phyloP scores from a whole-genome alignment of 1,140 invertebrate genomes.

The Geopemphigus sp. region DNA sequence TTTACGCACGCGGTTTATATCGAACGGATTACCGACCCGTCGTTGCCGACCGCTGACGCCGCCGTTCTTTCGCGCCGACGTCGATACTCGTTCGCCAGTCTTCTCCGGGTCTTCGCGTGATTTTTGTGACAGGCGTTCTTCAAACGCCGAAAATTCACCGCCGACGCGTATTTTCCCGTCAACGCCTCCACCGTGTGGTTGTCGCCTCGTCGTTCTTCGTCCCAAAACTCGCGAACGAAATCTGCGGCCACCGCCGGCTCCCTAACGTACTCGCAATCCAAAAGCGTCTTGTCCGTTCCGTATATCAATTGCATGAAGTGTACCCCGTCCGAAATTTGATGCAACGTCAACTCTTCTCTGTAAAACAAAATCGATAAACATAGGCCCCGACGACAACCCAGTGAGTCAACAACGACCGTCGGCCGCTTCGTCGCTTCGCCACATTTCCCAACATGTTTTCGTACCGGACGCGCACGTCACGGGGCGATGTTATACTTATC shows the following conservation, averaged over 20 bases:
- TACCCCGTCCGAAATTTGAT: slow-evolving; percentile 65
- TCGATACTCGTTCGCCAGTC: slow-evolving; percentile 7
- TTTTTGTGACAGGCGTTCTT: slow-evolving; percentile 48
- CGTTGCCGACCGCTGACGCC: neutral
- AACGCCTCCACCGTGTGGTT: slow-evolving; percentile 56
- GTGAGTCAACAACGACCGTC: too few species aligned
- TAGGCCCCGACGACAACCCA: neutral
- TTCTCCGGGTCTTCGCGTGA: slow-evolving; percentile 50
- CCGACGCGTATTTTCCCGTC: slow-evolving; percentile 56
- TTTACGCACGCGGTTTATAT: too few species aligned
- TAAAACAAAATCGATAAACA: neutral
- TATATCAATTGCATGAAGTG: slow-evolving; percentile 70
- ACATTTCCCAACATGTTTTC: too few species aligned
- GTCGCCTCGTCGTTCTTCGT: slow-evolving; percentile 59
- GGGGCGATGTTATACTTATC: too few species aligned
- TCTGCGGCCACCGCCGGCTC: slow-evolving; percentile 58
- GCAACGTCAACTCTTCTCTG: slow-evolving; percentile 61
- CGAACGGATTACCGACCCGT: slow-evolving; percentile 31
- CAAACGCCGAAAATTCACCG: slow-evolving; percentile 54
- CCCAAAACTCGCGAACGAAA: slow-evolving; percentile 61
- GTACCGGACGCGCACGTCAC: too few species aligned
- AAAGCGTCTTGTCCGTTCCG: slow-evolving; percentile 59
- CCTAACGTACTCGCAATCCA: slow-evolving; percentile 67
- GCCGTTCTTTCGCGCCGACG: neutral
- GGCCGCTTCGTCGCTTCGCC: too few species aligned